Conservation (phyloP, 2,113 vertebrate genomes). For the Prionailurus viverrinus region DNA sequence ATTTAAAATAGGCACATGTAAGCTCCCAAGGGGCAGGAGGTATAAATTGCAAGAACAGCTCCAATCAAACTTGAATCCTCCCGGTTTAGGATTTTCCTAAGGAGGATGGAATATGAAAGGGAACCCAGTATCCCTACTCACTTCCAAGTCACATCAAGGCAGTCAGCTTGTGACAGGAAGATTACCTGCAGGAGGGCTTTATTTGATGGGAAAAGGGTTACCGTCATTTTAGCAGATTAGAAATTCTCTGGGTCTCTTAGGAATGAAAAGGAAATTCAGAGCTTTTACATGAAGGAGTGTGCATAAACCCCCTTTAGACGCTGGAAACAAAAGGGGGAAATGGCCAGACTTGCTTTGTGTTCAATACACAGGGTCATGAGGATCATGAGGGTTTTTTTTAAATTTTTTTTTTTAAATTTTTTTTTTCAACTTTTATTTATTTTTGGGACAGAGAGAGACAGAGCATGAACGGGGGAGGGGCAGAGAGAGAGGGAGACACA, state of each 20-base stretch:
- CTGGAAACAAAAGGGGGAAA: neutral
- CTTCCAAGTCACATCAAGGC: constrained; percentile 66
- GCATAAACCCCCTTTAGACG: neutral
- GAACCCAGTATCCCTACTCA: neutral
- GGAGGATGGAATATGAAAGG: constrained; percentile 66
- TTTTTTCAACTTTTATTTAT: no score
- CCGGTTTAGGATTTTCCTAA: neutral
- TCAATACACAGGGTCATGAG: neutral
- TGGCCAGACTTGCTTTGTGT: neutral
- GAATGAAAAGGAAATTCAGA: constrained; percentile 14
- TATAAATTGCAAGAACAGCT: constrained; percentile 58
- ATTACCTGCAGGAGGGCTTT: constrained; percentile 51
- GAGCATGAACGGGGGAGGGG: no score
- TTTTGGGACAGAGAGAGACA: no score
- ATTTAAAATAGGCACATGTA: constrained; percentile 74
- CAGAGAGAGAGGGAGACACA: no score
- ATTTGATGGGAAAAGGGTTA: constrained; percentile 73
- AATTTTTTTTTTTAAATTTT: no score
- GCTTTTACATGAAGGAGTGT: neutral
- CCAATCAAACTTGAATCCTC: constrained; percentile 65
- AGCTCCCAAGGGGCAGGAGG: constrained; percentile 59
- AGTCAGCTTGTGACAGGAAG: constrained; percentile 42
- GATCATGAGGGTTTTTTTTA: neutral
- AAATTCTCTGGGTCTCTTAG: constrained; percentile 49
- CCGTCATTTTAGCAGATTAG: constrained; percentile 42